These are phyloP conservation scores for Diabrotica undecimpunctata DNA, from an alignment of 1,140 invertebrate species.

Conservation along the genomic window DNA sequence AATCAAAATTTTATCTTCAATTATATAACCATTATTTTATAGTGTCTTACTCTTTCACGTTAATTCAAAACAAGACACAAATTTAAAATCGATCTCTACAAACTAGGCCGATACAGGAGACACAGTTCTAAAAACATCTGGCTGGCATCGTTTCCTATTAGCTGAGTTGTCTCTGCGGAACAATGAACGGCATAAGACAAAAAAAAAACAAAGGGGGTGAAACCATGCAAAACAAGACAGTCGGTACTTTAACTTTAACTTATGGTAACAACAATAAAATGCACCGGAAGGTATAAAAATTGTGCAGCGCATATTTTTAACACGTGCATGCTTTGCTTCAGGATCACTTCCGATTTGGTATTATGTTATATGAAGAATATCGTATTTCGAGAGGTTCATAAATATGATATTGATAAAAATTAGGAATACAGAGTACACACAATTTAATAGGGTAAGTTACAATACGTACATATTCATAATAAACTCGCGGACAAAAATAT, in stretches of 20 bases:
- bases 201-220: constrained; percentile 12
- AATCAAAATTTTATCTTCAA: no score
- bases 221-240: constrained; percentile 15
- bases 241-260: constrained; percentile 8
- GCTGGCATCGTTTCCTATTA: constrained; percentile 6
- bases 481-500: no score
- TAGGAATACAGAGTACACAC: no score
- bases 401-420: no score
- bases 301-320: constrained; percentile 4
- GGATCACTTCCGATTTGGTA: no score
- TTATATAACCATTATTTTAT: neutral
- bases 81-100: no score
- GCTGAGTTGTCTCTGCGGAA: neutral
- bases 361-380: no score
- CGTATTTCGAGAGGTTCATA: no score
- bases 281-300: neutral
- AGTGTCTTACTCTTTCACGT: neutral
- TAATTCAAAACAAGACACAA: neutral
- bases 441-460: no score
- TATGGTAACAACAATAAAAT: constrained; percentile 6
- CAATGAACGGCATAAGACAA: neutral
- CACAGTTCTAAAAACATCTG: constrained; percentile 4
- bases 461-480: no score
- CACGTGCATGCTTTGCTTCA: constrained; percentile 1
- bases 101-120: no score